Evolutionary conservation across 2,888 invertebrate species (phyloP), one percentile per base, ranked within the genome.

Genomic region (Himalopsyche anomala): DNA sequence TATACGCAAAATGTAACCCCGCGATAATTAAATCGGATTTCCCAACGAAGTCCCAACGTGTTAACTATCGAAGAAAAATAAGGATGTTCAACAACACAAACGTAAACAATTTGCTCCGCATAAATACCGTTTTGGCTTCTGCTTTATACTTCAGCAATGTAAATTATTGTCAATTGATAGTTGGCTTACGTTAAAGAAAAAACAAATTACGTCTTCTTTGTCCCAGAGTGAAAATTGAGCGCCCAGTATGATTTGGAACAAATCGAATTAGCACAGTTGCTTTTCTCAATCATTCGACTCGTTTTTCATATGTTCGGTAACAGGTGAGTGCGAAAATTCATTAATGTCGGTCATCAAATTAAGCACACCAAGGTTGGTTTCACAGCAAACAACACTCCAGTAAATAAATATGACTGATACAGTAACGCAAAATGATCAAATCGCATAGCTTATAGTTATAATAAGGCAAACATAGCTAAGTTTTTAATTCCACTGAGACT

Each of bases 321-420:
- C 51, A 51, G 11, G 28, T 28, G 62, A 62, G 62, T 62, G 62
- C 28, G 62, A 62, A 62, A 62, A 62, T 28, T 19, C 62, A 19
- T 62, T 62, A 62, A 62, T 9, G 19, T 62, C 62, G 19, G 62
- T 62, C 62, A 62, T 62, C 62, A 28, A 62, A 62, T 19, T 62
- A 62, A 19, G 15, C 62, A 62, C 62, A 28, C 15, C 62, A 62
- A 62, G 62, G 62, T 62, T 62, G 28, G 19, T 6, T 19, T 62
- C n/a, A 19, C 8, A n/a, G 19, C 56, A 51, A 51, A 51, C 15
- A 51, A 51, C 51, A 8, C 3, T 15, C 0, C 51, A 15, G 15
- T 51, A 51, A 51, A 15, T 28, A 28, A 15, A 51, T 51, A 51
- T 51, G 3, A 4, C 45, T 15, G 51, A 51, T 15, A 51, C 3